A percentile compares a stretch with the other conserved stretches of the same genome.
These are phyloP conservation scores for Camponotus pennsylvanicus DNA, from an alignment of 1,140 invertebrate genomes.

Conservation along the genomic window DNA sequence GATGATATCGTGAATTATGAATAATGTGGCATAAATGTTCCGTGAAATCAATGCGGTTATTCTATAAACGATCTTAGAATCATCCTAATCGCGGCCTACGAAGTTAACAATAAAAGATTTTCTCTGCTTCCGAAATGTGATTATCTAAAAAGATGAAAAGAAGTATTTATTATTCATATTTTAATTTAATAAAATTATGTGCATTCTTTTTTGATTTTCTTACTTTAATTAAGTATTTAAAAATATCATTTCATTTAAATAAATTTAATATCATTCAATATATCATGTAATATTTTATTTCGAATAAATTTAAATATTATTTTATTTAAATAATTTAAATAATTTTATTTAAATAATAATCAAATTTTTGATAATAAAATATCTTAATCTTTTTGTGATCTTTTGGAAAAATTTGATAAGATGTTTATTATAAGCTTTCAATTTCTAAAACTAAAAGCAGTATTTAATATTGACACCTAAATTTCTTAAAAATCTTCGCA, in stretches of 20 bases:
- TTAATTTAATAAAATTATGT: neutral
- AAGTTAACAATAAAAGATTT: slow-evolving; percentile 18
- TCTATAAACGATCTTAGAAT: neutral
- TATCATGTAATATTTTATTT: neutral
- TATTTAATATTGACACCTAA: neutral
- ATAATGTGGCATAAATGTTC: slow-evolving; percentile 40
- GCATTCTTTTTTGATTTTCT: neutral
- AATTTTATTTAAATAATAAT: too few species aligned
- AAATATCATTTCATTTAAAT: too few species aligned
- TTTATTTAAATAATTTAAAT: too few species aligned
- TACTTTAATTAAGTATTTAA: neutral
- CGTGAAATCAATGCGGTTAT: slow-evolving; percentile 9
- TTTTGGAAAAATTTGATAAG: neutral
- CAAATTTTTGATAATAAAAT: too few species aligned
- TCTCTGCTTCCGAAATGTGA: neutral
- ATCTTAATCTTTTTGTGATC: too few species aligned
- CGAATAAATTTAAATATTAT: neutral
- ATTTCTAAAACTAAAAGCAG: neutral
- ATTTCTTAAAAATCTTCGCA: neutral
- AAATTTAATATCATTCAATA: neutral
- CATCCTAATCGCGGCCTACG: neutral
- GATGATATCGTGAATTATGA: slow-evolving; percentile 12
- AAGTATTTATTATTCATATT: neutral
- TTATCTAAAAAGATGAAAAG: neutral
- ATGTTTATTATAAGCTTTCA: neutral